Evolutionary conservation across 2,797 vertebrate genomes (phyloP), one percentile per base, ranked within the genome.

Genomic region (Tragopan temminckii): DNA sequence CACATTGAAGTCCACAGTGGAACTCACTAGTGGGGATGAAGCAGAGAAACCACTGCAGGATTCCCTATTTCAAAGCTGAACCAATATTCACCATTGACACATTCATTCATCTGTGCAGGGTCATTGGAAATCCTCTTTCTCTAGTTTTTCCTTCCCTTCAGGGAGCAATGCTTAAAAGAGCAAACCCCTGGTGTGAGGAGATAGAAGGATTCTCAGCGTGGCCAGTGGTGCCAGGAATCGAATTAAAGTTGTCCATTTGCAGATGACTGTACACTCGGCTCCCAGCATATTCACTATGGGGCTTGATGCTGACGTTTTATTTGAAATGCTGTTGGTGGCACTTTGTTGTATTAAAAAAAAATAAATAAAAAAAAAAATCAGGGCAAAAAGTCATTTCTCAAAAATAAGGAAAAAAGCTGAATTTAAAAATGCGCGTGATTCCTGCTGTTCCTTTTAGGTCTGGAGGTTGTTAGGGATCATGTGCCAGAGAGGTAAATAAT

Each of bases 61-160:
- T 96, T 98, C 97, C 95, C 96, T 90, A 9, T 98, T 98, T 98
- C 98, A 98, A 97, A 98, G 97, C 97, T 96, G 97, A 98, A 97
- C 98, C 98, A 97, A 97, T 98, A 97, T 97, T 97, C 97, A 96
- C 97, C 97, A 98, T 98, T 98, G 98, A 98, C 97, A 98, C 97
- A 95, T 96, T 97, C 97, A 98, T 98, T 98, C 97, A 97, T 98
- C 97, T 98, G 97, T 97, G 97, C 98, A 97, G 97, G 98, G 97
- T 98, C 97, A 97, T 95, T 98, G 98, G 98, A 98, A 98, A 98
- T 97, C 97, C 97, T 98, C 97, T 97, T 97, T 98, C 97, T 97
- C 97, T 97, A 95, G 96, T 97, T 98, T 98, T 98, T 96, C 97
- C 96, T 97, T 98, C 98, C 97, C 97, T 98, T 98, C 97, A 97